Conservation (phyloP, 2,888 invertebrate genomes). For the Tetragonisca angustula region DNA sequence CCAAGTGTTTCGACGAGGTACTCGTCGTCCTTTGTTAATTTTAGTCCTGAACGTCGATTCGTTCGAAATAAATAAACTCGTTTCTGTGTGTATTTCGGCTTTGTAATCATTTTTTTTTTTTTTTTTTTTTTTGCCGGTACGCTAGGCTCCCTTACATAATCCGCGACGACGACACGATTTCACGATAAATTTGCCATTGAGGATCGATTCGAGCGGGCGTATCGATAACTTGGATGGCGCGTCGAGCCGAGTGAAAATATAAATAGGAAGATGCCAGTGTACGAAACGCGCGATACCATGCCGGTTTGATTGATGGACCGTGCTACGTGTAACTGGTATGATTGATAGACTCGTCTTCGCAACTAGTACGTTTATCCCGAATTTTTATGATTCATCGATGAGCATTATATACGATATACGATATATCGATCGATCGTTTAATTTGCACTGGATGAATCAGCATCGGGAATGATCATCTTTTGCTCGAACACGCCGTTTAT, state of each 20-base stretch:
- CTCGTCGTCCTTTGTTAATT: slow-evolving; percentile 47
- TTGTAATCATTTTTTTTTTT: neutral
- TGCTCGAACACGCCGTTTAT: neutral
- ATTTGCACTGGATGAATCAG: slow-evolving; percentile 50
- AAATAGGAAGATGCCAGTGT: slow-evolving; percentile 37
- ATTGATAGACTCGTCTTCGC: slow-evolving; percentile 52
- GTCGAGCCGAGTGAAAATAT: slow-evolving; percentile 44
- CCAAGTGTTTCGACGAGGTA: neutral
- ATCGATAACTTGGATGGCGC: slow-evolving; percentile 17
- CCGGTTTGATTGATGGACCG: slow-evolving; percentile 44
- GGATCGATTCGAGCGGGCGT: slow-evolving; percentile 26
- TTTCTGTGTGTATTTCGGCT: slow-evolving; percentile 6
- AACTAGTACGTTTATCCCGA: slow-evolving; percentile 46
- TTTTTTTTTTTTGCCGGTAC: neutral
- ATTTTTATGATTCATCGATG: slow-evolving; percentile 58
- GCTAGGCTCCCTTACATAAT: slow-evolving; percentile 5
- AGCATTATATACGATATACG: slow-evolving; percentile 28
- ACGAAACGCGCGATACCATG: slow-evolving; percentile 35
- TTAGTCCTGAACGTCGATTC: slow-evolving; percentile 50
- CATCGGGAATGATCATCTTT: slow-evolving; percentile 14
- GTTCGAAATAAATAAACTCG: slow-evolving; percentile 41
- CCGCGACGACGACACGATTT: slow-evolving; percentile 39
- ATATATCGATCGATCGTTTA: slow-evolving; percentile 47
- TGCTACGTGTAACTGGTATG: slow-evolving; percentile 45
- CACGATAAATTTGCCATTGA: slow-evolving; percentile 42